Conservation (phyloP, 2,113 vertebrate species). For the Bubo scandiacus region DNA sequence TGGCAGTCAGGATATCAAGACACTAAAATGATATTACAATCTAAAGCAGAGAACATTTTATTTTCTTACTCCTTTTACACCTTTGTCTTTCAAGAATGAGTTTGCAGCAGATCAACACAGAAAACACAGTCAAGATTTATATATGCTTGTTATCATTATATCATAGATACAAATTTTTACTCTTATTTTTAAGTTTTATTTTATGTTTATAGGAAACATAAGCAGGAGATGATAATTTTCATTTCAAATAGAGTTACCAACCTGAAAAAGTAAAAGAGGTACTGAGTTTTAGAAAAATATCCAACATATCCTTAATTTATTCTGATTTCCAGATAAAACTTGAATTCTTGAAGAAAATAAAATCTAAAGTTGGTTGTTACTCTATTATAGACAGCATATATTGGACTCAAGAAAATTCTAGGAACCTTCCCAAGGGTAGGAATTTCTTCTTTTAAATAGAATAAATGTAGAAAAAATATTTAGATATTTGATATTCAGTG, state of each 20-base stretch:
- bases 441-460: neutral
- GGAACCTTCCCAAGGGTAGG: neutral
- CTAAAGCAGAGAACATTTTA: neutral
- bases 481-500: neutral
- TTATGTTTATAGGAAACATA: neutral
- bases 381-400: neutral
- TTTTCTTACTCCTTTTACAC: neutral
- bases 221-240: neutral
- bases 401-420: neutral
- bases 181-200: neutral
- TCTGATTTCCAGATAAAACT: neutral
- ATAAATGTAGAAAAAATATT: neutral
- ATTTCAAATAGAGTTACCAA: neutral
- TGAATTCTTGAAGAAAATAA: neutral
- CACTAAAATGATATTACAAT: neutral
- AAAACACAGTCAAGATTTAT: neutral
- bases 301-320: neutral
- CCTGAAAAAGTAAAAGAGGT: neutral
- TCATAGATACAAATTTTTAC: neutral
- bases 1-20: neutral
- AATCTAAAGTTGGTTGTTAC: neutral
- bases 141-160: neutral
- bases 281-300: neutral
- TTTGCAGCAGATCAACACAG: neutral
- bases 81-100: neutral